Evolutionary conservation across 2,113 vertebrate species (phyloP).

Genomic region (Willisornis vidua): DNA sequence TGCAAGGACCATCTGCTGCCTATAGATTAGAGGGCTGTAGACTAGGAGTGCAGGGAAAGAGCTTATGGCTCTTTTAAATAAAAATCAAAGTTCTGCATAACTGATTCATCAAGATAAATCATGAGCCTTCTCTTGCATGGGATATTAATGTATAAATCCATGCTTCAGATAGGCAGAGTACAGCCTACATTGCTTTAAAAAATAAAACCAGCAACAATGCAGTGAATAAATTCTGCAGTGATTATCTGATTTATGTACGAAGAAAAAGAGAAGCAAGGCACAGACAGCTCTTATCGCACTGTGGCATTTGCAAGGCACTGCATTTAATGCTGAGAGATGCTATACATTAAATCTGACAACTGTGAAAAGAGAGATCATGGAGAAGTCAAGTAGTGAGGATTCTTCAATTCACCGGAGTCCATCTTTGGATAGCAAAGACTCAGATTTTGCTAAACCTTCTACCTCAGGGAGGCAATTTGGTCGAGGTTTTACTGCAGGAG

Average conservation of each 20-base stretch:
- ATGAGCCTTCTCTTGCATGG: slow-evolving; percentile 37
- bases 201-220: slow-evolving; percentile 47
- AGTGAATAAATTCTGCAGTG: slow-evolving; percentile 58
- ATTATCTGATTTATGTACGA: slow-evolving; percentile 23
- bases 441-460: slow-evolving; percentile 91
- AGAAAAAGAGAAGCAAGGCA: slow-evolving; percentile 29
- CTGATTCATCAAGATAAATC: slow-evolving; percentile 43
- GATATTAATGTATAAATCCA: slow-evolving; percentile 22
- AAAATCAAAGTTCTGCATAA: slow-evolving; percentile 63
- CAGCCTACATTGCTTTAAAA: slow-evolving; percentile 37
- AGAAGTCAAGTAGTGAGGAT: slow-evolving; percentile 99
- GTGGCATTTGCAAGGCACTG: slow-evolving; percentile 43
- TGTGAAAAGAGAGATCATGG: slow-evolving; percentile 89
- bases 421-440: slow-evolving; percentile 95
- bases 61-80: slow-evolving; percentile 32
- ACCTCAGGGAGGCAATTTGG: slow-evolving; percentile 90
- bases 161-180: slow-evolving; percentile 17
- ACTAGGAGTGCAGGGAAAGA: background rate
- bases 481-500: slow-evolving; percentile 94
- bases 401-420: slow-evolving; percentile 98
- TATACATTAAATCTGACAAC: slow-evolving; percentile 66
- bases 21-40: slow-evolving; percentile 54
- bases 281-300: slow-evolving; percentile 3
- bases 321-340: slow-evolving; percentile 82
- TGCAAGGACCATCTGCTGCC: slow-evolving; percentile 74